Percentiles rank a stretch among this genome's conserved stretches.
These are phyloP conservation scores for Scotopteryx bipunctaria DNA, from an alignment of 2,888 invertebrate genomes.

Conservation along the genomic window DNA sequence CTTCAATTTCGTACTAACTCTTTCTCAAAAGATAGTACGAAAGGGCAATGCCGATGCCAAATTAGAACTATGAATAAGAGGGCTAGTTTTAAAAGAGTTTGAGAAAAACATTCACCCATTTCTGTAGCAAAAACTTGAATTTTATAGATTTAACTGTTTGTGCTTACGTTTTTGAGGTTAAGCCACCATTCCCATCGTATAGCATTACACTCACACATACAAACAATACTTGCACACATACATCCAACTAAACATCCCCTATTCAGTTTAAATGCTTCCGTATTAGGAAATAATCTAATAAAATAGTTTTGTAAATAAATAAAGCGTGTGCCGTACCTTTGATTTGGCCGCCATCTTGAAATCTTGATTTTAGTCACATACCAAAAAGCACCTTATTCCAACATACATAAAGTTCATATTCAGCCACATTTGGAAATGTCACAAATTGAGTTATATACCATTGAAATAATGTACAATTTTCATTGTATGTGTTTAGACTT, in stretches of 20 bases:
- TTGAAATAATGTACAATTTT: background rate
- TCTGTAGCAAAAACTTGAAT: too few relatives aligned
- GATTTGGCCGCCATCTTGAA: constrained; percentile 3
- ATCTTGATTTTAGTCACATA: constrained; percentile 6
- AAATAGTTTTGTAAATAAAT: constrained; percentile 52
- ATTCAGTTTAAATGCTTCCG: constrained; percentile 69
- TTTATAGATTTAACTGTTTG: background rate
- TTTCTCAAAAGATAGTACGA: background rate
- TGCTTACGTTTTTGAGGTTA: constrained; percentile 4
- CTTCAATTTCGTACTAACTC: too few relatives aligned
- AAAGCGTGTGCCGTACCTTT: constrained; percentile 33
- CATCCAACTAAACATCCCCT: constrained; percentile 56
- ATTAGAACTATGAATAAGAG: background rate
- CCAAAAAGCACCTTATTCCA: background rate
- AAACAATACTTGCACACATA: constrained; percentile 31
- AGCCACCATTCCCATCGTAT: constrained; percentile 19
- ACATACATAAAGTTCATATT: background rate
- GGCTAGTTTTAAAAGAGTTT: constrained; percentile 4
- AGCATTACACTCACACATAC: constrained; percentile 19
- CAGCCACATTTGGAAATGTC: background rate
- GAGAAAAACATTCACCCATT: background rate
- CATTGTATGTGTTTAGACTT: background rate
- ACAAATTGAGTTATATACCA: background rate
- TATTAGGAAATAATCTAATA: constrained; percentile 47
- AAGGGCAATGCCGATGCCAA: background rate